Base-by-base conservation (phyloP, 2,797 vertebrate genomes). In the Aplochiton taeniatus region DNA sequence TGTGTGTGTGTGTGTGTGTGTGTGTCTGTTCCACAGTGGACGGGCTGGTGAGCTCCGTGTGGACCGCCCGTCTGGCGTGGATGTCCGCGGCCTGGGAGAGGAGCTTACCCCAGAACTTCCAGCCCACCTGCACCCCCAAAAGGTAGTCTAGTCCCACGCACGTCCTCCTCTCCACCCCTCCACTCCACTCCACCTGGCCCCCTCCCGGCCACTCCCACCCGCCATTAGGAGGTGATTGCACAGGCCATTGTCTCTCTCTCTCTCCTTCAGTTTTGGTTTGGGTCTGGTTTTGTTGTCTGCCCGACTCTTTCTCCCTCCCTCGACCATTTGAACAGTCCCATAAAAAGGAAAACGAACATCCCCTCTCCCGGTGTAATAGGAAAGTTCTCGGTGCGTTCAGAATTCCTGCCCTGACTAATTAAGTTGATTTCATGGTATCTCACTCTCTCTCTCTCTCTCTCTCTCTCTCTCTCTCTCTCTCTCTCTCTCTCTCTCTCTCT, bases 41-140 rank as follows among this genome's bases (percentile, higher is more conserved):
- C 4, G 90, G 90, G 18, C 76, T 90, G 56, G 85, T 89, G 66
- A 76, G 66, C 69, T 77, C 83, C 0, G 8, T 68, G 66, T 87
- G 86, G 83, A 73, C 53, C 65, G 49, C 52, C 56, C 78, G 70
- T 1, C 67, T 83, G 45, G 84, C 82, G 66, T 66, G 68, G 69
- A 50, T 84, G 68, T 76, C 71, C 4, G 85, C 72, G 61, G 68
- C 60, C 61, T 82, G 78, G 61, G 68, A 81, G 68, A 58, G 75
- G 69, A 76, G 74, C 11, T 69, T 81, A 19, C 75, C 70, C 4
- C 82, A 44, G 50, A 73, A 63, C 73, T 72, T 61, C 65, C 80
- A 61, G 31, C 74, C 78, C 60, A 50, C 76, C 49, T 84, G 83
- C 76, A 81, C 72, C 9, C 79, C 66, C 0, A 79, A 60, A 61